Evolutionary conservation across 2,888 invertebrate genomes (phyloP).

Genomic region (Apamea epomidion): DNA sequence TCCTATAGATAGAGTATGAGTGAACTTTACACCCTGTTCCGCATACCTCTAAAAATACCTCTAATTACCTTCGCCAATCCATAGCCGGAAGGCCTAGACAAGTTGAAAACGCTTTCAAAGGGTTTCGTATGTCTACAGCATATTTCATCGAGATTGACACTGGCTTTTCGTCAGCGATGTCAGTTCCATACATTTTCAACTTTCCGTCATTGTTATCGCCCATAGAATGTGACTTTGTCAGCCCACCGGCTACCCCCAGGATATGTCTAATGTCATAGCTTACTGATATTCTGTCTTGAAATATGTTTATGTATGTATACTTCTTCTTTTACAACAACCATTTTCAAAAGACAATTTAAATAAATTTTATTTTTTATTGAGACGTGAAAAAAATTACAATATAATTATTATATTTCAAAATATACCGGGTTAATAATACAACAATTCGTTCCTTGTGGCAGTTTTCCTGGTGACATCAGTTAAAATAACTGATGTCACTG

Average conservation of each 20-base stretch:
- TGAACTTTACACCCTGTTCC: neutral
- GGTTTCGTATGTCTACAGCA: neutral
- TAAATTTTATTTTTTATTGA: neutral
- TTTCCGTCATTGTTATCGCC: neutral
- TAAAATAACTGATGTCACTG: too few relatives aligned
- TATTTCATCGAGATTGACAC: neutral
- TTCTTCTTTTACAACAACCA: neutral
- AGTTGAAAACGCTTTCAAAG: neutral
- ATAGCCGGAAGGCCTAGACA: neutral
- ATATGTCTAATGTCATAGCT: neutral
- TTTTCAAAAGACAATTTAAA: neutral
- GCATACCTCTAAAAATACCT: too few relatives aligned
- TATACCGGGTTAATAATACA: too few relatives aligned
- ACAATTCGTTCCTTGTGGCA: too few relatives aligned
- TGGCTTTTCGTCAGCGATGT: too few relatives aligned
- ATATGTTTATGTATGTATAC: neutral
- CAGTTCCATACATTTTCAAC: neutral
- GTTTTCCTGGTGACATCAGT: too few relatives aligned
- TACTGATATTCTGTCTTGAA: neutral
- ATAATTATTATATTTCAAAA: neutral
- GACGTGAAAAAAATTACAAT: neutral
- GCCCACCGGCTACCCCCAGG: neutral
- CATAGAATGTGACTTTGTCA: neutral
- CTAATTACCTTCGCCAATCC: too few relatives aligned
- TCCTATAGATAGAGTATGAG: neutral